Conservation (phyloP, 2,888 invertebrate species). For the Nomada hirtipes region DNA sequence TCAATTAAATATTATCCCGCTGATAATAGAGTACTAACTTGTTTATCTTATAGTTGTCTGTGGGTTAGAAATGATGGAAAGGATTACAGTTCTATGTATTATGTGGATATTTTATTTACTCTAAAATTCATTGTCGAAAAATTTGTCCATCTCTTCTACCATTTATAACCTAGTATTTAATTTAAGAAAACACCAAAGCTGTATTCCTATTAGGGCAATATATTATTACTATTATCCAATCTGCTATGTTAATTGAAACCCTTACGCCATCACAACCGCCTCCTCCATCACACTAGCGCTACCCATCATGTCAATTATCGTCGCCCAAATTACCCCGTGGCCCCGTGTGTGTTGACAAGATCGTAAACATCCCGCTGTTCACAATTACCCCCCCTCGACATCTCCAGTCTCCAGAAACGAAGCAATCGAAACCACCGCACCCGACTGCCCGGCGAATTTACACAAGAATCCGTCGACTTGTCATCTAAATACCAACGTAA, state of each 20-base stretch:
- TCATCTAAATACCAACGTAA: constrained; percentile 66
- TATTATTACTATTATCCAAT: neutral
- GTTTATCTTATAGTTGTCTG: too few relatives aligned
- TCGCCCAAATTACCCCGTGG: constrained; percentile 21
- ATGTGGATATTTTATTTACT: too few relatives aligned
- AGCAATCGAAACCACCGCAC: constrained; percentile 43
- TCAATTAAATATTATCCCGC: too few relatives aligned
- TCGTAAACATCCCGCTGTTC: constrained; percentile 13
- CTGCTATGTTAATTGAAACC: neutral
- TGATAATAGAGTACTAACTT: too few relatives aligned
- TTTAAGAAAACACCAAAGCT: too few relatives aligned
- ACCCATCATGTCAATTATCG: constrained; percentile 5
- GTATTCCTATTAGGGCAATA: too few relatives aligned
- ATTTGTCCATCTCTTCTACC: too few relatives aligned
- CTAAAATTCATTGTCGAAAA: too few relatives aligned
- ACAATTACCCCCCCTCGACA: constrained; percentile 18
- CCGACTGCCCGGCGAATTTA: constrained; percentile 45
- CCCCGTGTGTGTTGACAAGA: constrained; percentile 4
- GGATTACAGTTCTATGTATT: too few relatives aligned
- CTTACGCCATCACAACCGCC: neutral
- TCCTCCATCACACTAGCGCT: constrained; percentile 4
- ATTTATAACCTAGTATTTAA: too few relatives aligned
- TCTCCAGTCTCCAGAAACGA: neutral
- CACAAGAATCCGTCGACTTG: constrained; percentile 31
- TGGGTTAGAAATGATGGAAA: too few relatives aligned